Evolutionary conservation across 2,797 vertebrate genomes (phyloP), one percentile per base, ranked within the genome.

Genomic region (Chloroceryle inda): DNA sequence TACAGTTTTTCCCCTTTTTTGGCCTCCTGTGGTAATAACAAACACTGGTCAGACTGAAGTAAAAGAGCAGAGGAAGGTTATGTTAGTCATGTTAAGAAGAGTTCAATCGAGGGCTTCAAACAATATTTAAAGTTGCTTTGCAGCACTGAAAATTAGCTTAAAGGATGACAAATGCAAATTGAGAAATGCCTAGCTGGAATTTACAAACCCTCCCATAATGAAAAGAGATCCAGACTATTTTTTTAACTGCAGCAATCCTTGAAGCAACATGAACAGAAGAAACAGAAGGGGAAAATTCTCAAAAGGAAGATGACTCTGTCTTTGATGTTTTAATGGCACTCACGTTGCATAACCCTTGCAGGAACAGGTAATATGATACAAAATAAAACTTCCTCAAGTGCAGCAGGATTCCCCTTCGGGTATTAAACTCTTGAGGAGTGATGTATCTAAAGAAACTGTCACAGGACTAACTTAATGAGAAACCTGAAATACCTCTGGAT

Each of bases 81-180:
- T 85, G 77, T 82, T 79, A 83, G 38, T 74, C 78, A 75, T 78
- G 80, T 95, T 95, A 92, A 96, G 80, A 97, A 92, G 92, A 95
- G 81, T 96, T 97, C 94, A 97, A 42, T 94, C 83, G 66, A 89
- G 92, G 71, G 71, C 94, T 97, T 97, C 94, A 96, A 96, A 98
- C 75, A 97, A 79, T 94, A 96, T 97, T 97, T 97, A 71, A 97
- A 97, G 97, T 95, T 97, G 94, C 92, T 98, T 96, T 96, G 89
- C 90, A 85, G 88, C 87, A 92, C 89, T 90, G 91, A 96, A 98
- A 97, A 96, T 97, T 95, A 97, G 96, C 97, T 98, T 96, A 96
- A 96, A 97, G 97, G 96, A 96, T 97, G 91, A 97, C 72, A 98
- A 98, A 97, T 97, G 94, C 74, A 96, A 96, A 95, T 91, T 92